Base-by-base conservation (phyloP, 1,140 invertebrate species). In the Bombus terrestris region DNA sequence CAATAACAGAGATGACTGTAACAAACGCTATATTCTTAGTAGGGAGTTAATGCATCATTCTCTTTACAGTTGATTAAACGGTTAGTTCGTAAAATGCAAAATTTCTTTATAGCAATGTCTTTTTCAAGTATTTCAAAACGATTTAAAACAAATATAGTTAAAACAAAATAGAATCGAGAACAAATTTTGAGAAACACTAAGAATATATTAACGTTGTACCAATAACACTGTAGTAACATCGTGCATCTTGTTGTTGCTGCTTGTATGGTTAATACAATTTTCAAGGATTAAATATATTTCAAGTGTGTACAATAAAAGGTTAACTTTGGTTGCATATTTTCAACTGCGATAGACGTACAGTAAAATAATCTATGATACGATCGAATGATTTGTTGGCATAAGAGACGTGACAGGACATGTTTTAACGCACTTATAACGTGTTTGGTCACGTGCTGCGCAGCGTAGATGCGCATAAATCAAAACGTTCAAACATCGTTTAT, bases 371-470 rank as follows among this genome's bases (percentile, higher is more conserved):
- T 18, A 57, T 1, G 28, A 43, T 41, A 12, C 18, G 37, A 25
- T 59, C 37, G 37, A 81, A 57, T 62, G 39, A 43, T 43, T 82
- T 59, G 39, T 74, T 28, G 35, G 15, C 71, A 43, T 18, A 43
- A 62, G 8, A 32, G 10, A 62, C 22, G 53, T 62, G 53, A 62
- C 57, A 32, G 13, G n/a, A 69, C 22, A 82, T 73, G 32, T 74
- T 64, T 74, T 39, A 62, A 59, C 68, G 10, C 69, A 82, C 22
- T 64, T 35, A 39, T 74, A 73, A 73, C 28, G 37, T 12, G n/a
- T 41, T 41, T 73, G 53, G 25, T 74, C 71, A 74, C 57, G 80
- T 82, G 39, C 35, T 47, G 62, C 77, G 77, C 62, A 28, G 28
- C 6, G 62, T 18, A 79, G n/a, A 47, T 35, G 77, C 37, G 39